Base-by-base conservation (phyloP, 2,888 invertebrate genomes). In the Leptinotarsa juncta region DNA sequence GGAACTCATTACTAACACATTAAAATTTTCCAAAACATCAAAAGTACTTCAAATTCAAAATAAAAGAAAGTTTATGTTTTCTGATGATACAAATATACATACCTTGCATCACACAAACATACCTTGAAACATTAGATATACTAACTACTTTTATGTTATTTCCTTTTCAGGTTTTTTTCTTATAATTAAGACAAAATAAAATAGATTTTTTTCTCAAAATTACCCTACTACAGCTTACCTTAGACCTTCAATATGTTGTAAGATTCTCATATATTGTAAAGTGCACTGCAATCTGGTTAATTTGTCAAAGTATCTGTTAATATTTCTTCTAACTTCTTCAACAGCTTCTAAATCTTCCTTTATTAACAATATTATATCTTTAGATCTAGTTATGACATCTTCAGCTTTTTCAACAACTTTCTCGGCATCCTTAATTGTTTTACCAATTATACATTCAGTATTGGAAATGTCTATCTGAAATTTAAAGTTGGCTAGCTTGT, bases 231-330 rank as follows among this genome's bases (percentile, higher is more conserved):
- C 2, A 57, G 12, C 75, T 72, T 87, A 94, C 94, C 94, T 93
- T 70, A 95, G 88, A 78, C 93, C 91, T 84, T 95, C 93, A 80
- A 95, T 90, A 83, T 91, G 91, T 83, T 93, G 91, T 80, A 94
- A 89, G 62, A 94, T 90, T 83, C 90, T 91, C 72, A 95, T 87
- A 86, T 96, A 96, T 60, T 91, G 90, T 50, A 91, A 85, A 14
- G 91, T 87, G 79, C 90, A 89, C 81, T 93, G 91, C 57, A 92
- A 84, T 50, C 89, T 88, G 66, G 89, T 87, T 65, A 93, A 88
- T 81, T 91, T 89, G 57, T 89, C 87, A 18, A 94, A 88, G 72
- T 91, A 90, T 76, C 90, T 89, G 79, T 91, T 89, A 3, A 94
- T 85, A 82, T 91, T 90, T 51, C 85, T 85, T 57, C 90, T 88